Base-by-base conservation (phyloP, 1,140 invertebrate species). In the Drosophila malerkotliana region DNA sequence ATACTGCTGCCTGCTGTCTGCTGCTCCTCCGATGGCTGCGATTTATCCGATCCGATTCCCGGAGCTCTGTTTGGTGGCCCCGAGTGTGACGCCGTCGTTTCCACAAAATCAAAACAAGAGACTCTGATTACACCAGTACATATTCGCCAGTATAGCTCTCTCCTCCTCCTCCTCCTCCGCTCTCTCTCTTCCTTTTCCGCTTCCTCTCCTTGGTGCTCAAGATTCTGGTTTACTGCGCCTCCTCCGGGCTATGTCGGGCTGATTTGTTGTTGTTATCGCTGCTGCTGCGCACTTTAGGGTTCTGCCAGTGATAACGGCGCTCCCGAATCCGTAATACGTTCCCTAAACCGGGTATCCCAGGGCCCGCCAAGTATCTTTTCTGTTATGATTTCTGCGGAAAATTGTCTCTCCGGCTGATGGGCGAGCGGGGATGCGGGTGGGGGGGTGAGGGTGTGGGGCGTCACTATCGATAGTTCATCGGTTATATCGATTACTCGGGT, bases 271-370 rank as follows among this genome's bases (percentile, higher is more conserved):
- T 52, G 51, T 10, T 53, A 21, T 18, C 59, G 66, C 55, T 71
- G 53, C 66, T 59, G 54, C 54, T 59, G 66, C 68, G 66, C 68
- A 72, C 28, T 60, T 71, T 48, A 8, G 34, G 28, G 7, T 30
- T 10, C 9, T 28, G 4, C 14, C 15, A 26, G 47, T 53, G 60
- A 67, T 64, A 67, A 52, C 45, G 41, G 32, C 15, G 9, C 45
- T 64, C 60, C 24, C 57, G 30, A 41, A 28, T 62, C 57, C 24
- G 30, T 28, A 18, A 18, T 47, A 7, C 44, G 61, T 64, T 64
- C 21, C 48, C 59, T 3, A 59, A 26, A 15, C 63, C 59, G 47
- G 45, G 45, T 64, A 32, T 26, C 56, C 49, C 14, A 44, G 56
- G 24, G 56, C 56, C 45, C 28, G 21, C 49, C 47, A 62, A 52